Evolutionary conservation across 1,140 invertebrate species (phyloP), one percentile per base, ranked within the genome.

Genomic region (Dendrolimus punctatus): DNA sequence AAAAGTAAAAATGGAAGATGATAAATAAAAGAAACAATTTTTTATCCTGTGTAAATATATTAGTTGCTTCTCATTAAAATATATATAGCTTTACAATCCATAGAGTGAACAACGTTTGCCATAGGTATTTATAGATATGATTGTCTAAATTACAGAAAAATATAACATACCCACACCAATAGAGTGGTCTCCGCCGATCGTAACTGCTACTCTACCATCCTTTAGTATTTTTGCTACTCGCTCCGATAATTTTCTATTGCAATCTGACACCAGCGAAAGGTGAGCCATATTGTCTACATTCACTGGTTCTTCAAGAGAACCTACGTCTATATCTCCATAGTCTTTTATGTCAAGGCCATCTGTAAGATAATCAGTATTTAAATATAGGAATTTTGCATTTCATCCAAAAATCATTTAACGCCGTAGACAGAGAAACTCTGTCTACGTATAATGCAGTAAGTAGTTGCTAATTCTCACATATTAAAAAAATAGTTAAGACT

Each of bases 181-280:
- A 52, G 94, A 95, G 86, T 99, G 97, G 80, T 98, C 96, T 8
- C 97, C 97, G 8, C 94, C 94, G 40, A 95, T 76, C 1, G 92
- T 93, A 10, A 95, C 75, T 49, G 90, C 92, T 50, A 91, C 83
- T 56, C 92, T 80, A 43, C 86, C 89, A 46, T 95, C 91, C 47
- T 71, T 78, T 4, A 95, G 74, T 10, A 95, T 85, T 60, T 90
- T 66, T 51, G 90, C 81, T 9, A 95, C 91, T 56, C 87, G 79
- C 59, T 89, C 68, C 5, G 92, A 93, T 42, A 94, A 69, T 48
- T 88, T 86, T 69, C 88, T 87, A 47, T 89, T 91, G 71, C 91
- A 92, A 5, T 88, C 89, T 6, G 90, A 92, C 56, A 93, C 90
- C 59, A 91, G 87, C 42, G 87, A 82, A 55, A 91, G 89, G 70